Conservation (phyloP, 2,888 invertebrate genomes). For the Diarsia dahlii region DNA sequence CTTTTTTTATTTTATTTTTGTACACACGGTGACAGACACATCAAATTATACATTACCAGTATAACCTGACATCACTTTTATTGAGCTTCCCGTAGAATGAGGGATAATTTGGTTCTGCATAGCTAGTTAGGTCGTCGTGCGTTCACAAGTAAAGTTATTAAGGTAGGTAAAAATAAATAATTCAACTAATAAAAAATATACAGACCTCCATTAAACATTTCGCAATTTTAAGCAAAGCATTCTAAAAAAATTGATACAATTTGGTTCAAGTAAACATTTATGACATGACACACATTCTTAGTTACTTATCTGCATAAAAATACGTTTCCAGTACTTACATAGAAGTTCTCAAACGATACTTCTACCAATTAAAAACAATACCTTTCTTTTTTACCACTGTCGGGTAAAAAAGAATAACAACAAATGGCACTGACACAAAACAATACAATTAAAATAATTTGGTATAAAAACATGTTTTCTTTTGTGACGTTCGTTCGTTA, state of each 20-base stretch:
- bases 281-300: constrained; percentile 19
- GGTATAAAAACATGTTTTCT: constrained; percentile 50
- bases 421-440: constrained; percentile 68
- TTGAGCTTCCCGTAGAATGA: no score
- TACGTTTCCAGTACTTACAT: background rate
- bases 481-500: constrained; percentile 27
- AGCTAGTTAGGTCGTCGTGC: background rate
- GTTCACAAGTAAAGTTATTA: background rate
- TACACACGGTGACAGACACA: no score
- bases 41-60: no score
- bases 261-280: constrained; percentile 30
- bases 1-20: background rate
- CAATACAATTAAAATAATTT: constrained; percentile 56
- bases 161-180: background rate
- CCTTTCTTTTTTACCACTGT: background rate
- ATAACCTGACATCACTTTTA: no score
- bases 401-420: constrained; percentile 46
- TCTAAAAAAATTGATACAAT: constrained; percentile 7
- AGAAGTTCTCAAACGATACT: constrained; percentile 17
- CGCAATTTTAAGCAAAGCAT: constrained; percentile 29
- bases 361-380: constrained; percentile 4
- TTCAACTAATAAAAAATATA: background rate
- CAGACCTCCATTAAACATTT: background rate
- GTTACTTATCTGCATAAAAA: background rate
- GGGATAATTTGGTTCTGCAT: no score